Evolutionary conservation across 1,140 invertebrate species (phyloP), one percentile per base, ranked within the genome.

Genomic region (Psilanteris sp.): DNA sequence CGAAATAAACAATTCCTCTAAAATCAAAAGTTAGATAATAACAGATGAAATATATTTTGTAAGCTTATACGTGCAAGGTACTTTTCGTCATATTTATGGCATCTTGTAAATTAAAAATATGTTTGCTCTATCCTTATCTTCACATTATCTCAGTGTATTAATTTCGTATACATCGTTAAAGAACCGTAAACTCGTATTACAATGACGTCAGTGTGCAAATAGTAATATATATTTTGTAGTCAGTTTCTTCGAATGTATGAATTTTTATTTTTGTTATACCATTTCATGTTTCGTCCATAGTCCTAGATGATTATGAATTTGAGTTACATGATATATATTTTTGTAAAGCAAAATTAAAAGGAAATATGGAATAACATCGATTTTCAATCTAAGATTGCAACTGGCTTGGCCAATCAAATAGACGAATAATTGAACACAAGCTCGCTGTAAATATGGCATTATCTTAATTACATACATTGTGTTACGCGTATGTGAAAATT

Each of bases 71-170:
- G 5, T 9, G 16, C 55, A 9, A 41, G 37, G 16, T 34, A 59
- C 18, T 59, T 62, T 39, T 67, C 39, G 41, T 57, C 64, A 50
- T 57, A 68, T 57, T 57, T 68, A 68, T 59, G 66, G 43, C 66
- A 70, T 50, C 27, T 59, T 70, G 29, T 50, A 59, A 59, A 55
- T 6, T 50, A 70, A 68, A 57, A 68, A 68, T 68, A 68, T 68
- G 50, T 68, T 68, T 57, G 64, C 64, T 57, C 64, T 37, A n/a
- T 16, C 43, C 13, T 68, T 57, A 57, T 57, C 52, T 31, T 39
- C 36, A 20, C 22, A 14, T 26, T 54, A 29, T 57, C 64, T 68
- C 64, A 68, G 64, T 57, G 52, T 68, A 32, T 66, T 37, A 27
- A 29, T 64, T 64, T 52, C 44, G 6, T 24, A 46, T 31, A 39